Evolutionary conservation across 2,797 vertebrate species (phyloP), one percentile per base, ranked within the genome.

Genomic region (Acanthurus tractus): DNA sequence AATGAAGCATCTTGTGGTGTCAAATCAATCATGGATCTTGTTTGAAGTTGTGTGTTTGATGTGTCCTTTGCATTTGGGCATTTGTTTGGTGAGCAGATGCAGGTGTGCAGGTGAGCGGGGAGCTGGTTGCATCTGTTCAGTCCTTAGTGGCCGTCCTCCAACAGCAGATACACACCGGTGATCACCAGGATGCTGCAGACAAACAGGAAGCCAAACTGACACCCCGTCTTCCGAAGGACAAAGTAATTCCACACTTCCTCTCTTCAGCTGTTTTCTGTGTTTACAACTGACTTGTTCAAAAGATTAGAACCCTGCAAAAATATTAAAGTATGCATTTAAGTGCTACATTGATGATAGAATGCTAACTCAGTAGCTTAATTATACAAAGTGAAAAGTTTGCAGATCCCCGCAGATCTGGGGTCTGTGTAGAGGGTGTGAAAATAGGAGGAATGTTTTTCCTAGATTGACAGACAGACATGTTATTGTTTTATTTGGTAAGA

Each of bases 71-170:
- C 38, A 6, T 73, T 62, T 54, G 18, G 10, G 0, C 38, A 6
- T 73, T 62, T 54, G 18, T 62, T 54, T 73, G 18, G 52, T 70
- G 6, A 46, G 8, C 78, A 89, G 94, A 95, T 52, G 23, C 87
- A 9, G 45, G 69, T 83, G 48, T 80, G 29, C 90, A 78, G 78
- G 87, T 59, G 61, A 93, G 83, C 85, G 85, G 71, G 82, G 92
- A 90, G 54, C 87, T 93, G 69, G 70, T 91, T 82, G 63, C 79
- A 6, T 92, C 94, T 50, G 89, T 92, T 73, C 94, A 94, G 56
- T 90, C 95, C 57, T 85, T 92, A 55, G 82, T 92, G 83, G 38
- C 65, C 22, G 90, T 90, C 70, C 84, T 93, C 69, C 93, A 92
- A 65, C 90, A 93, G 23, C 94, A 94, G 79, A 71, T 89, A 2